Base-by-base conservation (phyloP, 2,797 vertebrate species). In the Anisognathus igniventris region DNA sequence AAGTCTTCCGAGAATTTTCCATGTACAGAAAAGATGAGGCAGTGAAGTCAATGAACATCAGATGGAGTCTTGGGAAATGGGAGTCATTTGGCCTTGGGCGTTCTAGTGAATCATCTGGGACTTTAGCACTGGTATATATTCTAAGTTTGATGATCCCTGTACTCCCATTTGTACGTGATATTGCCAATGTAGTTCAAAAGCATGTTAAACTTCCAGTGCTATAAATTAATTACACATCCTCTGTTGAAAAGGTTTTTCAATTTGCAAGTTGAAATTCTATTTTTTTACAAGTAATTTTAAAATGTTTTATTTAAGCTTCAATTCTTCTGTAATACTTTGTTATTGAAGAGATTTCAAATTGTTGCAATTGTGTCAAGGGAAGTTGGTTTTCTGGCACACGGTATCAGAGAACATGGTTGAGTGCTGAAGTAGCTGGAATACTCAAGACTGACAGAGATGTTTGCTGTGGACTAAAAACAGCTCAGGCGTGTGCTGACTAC, bases 381-480 rank as follows among this genome's bases (percentile, higher is more conserved):
- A 91, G 53, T 25, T 67, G 40, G 22, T 73, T 85, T 68, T 92
- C 81, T 92, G 56, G 24, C 71, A 78, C 14, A 37, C 82, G 35
- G 24, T 50, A 61, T 6, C 42, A 28, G 53, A 58, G 67, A 94
- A 71, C 15, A 31, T 13, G 23, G 14, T 2, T 51, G 30, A 66
- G 31, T 18, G 22, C 64, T 90, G 68, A 91, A 91, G 78, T 33
- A 88, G 71, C 39, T 56, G 47, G 78, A 96, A 82, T 35, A 7
- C 67, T 82, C 42, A 37, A 51, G 92, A 87, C 40, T 85, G 84
- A 78, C 40, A 95, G 77, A 95, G 48, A 57, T 61, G 66, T 81
- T 91, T 82, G 77, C 16, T 15, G 40, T 21, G 20, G 48, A 66
- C 87, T 82, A 89, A 93, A 91, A 93, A 44, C 80, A 95, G 91